phyloP scores from a whole-genome alignment of 2,797 vertebrate species.

The Tolypeutes matacus region DNA sequence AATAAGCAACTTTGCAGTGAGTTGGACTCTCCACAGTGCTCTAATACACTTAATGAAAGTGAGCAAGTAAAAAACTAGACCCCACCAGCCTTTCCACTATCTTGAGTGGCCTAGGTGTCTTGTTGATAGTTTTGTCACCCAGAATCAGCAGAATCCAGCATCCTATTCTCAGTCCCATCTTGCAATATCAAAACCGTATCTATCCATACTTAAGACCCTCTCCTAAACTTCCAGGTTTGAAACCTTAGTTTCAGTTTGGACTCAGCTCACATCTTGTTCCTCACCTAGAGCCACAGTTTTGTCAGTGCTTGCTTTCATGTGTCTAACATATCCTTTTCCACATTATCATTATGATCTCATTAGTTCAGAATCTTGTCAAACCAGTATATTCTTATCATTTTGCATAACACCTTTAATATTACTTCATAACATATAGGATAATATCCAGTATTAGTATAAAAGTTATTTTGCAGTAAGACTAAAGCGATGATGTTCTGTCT shows the following conservation, averaged over 20 bases:
- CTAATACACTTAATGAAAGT: slow-evolving; percentile 19
- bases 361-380: slow-evolving; percentile 36
- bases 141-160: neutral
- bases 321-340: neutral
- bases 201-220: neutral
- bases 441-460: neutral
- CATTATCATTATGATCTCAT: neutral
- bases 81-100: neutral
- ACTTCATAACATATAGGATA: neutral
- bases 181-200: neutral
- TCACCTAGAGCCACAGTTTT: neutral
- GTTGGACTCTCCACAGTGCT: neutral
- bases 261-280: neutral
- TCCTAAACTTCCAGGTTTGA: neutral
- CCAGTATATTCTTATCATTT: neutral
- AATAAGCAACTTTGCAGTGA: neutral
- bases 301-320: neutral
- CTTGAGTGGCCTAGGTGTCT: neutral
- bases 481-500: neutral
- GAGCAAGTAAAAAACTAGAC: neutral
- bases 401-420: neutral
- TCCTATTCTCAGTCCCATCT: neutral
- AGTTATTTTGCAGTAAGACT: neutral
- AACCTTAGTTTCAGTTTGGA: neutral
- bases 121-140: neutral